These are phyloP conservation scores for Heliconius charithonia DNA, from an alignment of 2,888 invertebrate genomes.

Conservation along the genomic window DNA sequence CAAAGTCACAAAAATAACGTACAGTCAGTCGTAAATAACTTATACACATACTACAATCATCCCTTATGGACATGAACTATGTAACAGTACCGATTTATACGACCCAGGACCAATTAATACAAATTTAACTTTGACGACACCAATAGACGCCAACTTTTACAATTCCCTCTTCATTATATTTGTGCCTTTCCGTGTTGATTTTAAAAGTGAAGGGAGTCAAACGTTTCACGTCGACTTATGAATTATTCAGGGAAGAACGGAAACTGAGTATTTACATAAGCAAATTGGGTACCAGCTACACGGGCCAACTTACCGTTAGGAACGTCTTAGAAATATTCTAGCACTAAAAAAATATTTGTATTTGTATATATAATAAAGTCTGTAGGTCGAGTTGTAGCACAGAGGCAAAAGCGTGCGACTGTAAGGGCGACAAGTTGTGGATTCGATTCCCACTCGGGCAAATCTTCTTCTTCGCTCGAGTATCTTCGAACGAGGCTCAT, in stretches of 20 bases:
- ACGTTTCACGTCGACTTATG: conserved; percentile 68
- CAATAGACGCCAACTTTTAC: conserved; percentile 53
- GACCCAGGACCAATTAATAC: background rate
- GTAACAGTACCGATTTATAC: too few relatives aligned
- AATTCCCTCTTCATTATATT: conserved; percentile 68
- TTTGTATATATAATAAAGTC: background rate
- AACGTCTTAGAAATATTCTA: conserved; percentile 33
- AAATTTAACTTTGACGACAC: conserved; percentile 1
- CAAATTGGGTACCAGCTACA: conserved; percentile 73
- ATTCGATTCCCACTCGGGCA: too few relatives aligned
- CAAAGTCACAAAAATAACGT: too few relatives aligned
- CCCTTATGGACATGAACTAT: too few relatives aligned
- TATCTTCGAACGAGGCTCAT: too few relatives aligned
- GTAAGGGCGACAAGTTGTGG: too few relatives aligned
- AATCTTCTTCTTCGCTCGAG: too few relatives aligned
- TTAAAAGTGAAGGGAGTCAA: conserved; percentile 75
- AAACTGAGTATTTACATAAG: conserved; percentile 83
- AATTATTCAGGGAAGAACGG: conserved; percentile 80
- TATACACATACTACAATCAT: too few relatives aligned
- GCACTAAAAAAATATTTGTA: conserved; percentile 25
- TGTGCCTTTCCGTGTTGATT: conserved; percentile 70
- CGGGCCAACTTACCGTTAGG: conserved; percentile 34
- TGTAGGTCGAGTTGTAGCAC: too few relatives aligned
- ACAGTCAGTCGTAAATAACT: too few relatives aligned
- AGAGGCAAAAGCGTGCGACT: too few relatives aligned